phyloP scores from a whole-genome alignment of 1,140 invertebrate genomes.

The Microplitis mediator region DNA sequence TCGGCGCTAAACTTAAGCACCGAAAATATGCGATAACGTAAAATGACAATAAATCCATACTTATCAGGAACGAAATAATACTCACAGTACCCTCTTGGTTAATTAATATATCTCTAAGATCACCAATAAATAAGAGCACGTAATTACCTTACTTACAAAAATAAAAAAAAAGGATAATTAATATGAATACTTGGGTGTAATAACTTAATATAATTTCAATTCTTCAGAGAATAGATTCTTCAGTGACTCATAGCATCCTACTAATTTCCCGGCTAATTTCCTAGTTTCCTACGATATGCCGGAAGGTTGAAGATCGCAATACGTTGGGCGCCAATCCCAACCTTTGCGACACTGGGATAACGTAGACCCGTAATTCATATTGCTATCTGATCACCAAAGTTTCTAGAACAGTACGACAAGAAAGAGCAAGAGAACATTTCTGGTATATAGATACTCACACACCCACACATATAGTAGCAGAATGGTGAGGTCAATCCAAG shows the following conservation, averaged over 20 bases:
- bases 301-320: conserved; percentile 28
- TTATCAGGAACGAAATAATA: no score
- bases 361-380: conserved; percentile 28
- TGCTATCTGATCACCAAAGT: conserved; percentile 29
- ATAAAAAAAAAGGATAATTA: no score
- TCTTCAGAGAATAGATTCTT: not conserved
- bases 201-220: not conserved
- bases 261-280: conserved; percentile 35
- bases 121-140: no score
- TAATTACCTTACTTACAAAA: no score
- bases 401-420: conserved; percentile 7
- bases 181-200: not conserved
- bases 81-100: no score
- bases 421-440: not conserved
- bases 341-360: conserved; percentile 21
- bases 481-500: no score
- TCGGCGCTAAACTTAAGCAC: no score
- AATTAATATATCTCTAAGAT: no score
- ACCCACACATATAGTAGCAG: not conserved
- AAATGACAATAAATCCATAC: no score
- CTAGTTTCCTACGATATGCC: conserved; percentile 28
- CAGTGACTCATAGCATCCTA: conserved; percentile 1
- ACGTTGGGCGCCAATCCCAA: conserved; percentile 10
- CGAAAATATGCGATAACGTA: no score
- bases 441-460: not conserved